phyloP scores from a whole-genome alignment of 1,140 invertebrate species.

The Lordiphosa collinella region DNA sequence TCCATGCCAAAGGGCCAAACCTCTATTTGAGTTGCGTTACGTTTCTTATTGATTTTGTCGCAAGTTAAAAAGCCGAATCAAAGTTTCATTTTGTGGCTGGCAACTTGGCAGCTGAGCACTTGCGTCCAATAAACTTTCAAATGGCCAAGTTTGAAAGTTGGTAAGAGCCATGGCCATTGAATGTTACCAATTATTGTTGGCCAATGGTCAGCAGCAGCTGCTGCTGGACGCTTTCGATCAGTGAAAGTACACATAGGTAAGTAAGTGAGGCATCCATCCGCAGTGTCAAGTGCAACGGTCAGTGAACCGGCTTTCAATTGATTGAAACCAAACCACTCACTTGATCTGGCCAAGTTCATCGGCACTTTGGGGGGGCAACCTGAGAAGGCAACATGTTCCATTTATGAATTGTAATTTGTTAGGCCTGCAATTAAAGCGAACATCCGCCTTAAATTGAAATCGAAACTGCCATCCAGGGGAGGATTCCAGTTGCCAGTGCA shows the following conservation, averaged over 20 bases:
- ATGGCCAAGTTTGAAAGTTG: slow-evolving; percentile 70
- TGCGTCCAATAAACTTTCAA: slow-evolving; percentile 69
- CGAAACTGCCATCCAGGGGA: slow-evolving; percentile 44
- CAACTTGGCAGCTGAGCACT: slow-evolving; percentile 33
- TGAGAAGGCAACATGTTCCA: slow-evolving; percentile 30
- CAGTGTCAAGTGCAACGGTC: slow-evolving; percentile 61
- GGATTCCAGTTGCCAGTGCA: slow-evolving; percentile 24
- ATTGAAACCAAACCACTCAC: slow-evolving; percentile 9
- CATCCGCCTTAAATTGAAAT: slow-evolving; percentile 72
- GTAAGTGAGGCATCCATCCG: slow-evolving; percentile 16
- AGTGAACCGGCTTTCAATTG: slow-evolving; percentile 41
- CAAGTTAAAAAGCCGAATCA: slow-evolving; percentile 28
- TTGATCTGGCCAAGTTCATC: slow-evolving; percentile 54
- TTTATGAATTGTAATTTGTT: slow-evolving; percentile 55
- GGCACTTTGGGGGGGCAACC: slow-evolving; percentile 40
- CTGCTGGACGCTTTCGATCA: slow-evolving; percentile 68
- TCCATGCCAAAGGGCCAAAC: slow-evolving; percentile 6
- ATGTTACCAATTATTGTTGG: slow-evolving; percentile 63
- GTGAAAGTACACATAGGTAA: slow-evolving; percentile 54
- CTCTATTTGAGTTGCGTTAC: slow-evolving; percentile 14
- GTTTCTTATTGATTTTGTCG: slow-evolving; percentile 69
- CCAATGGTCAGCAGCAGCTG: slow-evolving; percentile 9
- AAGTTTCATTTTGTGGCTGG: slow-evolving; percentile 10
- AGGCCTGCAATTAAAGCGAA: slow-evolving; percentile 53
- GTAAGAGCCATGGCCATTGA: slow-evolving; percentile 45